Evolutionary conservation across 2,113 vertebrate genomes (phyloP).

Genomic region (Nycticorax nycticorax): DNA sequence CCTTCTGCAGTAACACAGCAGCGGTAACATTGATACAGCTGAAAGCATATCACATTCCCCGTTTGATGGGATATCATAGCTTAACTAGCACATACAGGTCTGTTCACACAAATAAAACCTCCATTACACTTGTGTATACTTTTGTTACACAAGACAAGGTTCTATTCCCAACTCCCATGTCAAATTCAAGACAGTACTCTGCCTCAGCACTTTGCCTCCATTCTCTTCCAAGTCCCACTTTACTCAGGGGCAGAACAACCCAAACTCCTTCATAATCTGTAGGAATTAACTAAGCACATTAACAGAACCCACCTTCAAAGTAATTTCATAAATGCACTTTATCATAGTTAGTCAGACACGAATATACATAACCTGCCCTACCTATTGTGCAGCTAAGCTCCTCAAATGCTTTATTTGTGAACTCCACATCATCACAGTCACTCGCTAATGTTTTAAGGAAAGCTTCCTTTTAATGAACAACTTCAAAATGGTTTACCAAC

Average conservation of each 20-base stretch:
- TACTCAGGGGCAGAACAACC: background rate
- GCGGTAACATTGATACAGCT: background rate
- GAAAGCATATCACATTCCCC: background rate
- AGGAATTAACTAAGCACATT: background rate
- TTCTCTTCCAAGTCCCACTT: background rate
- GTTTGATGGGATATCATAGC: background rate
- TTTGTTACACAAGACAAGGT: background rate
- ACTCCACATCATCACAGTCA: background rate
- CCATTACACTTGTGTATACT: accelerated
- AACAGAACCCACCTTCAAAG: background rate
- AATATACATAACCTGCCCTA: background rate
- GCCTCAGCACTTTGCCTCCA: background rate
- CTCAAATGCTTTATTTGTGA: background rate
- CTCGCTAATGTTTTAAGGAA: background rate
- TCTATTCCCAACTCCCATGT: background rate
- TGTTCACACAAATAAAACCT: background rate
- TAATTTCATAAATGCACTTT: background rate
- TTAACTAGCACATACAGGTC: accelerated
- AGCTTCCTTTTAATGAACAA: background rate
- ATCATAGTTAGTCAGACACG: background rate
- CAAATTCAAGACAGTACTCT: background rate
- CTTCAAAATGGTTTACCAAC: background rate
- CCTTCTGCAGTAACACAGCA: background rate
- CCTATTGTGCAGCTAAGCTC: background rate
- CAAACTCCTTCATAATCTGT: background rate